phyloP scores from a whole-genome alignment of 2,888 invertebrate species.

The Andrena minutula region DNA sequence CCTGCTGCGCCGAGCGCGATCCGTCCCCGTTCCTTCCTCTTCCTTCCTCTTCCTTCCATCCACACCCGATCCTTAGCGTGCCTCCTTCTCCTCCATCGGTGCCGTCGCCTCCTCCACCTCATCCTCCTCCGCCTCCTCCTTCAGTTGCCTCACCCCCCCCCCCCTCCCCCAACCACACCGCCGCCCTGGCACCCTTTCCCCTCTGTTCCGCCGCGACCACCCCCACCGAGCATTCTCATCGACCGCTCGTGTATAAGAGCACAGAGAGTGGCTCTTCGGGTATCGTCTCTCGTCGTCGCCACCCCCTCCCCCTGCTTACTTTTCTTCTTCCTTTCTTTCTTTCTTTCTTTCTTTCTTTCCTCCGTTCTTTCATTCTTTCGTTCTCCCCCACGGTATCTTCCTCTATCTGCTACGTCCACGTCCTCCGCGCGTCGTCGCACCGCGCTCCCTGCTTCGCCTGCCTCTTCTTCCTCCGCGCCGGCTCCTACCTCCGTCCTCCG shows the following conservation, averaged over 20 bases:
- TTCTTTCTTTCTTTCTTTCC: conserved; percentile 58
- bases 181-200: conserved; percentile 49
- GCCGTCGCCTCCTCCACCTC: conserved; percentile 35
- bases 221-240: conserved; percentile 74
- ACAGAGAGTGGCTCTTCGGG: conserved; percentile 63
- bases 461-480: conserved; percentile 18
- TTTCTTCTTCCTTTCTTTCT: conserved; percentile 54
- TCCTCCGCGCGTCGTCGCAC: conserved; percentile 6
- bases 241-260: conserved; percentile 72
- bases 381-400: conserved; percentile 8
- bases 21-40: conserved; percentile 25
- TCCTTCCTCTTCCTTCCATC: conserved; percentile 64
- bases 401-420: conserved; percentile 30
- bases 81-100: conserved; percentile 51
- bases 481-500: conserved; percentile 3
- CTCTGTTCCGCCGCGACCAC: conserved; percentile 61
- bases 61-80: conserved; percentile 45
- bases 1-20: conserved; percentile 26
- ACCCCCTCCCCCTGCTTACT: conserved; percentile 33
- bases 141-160: conserved; percentile 22
- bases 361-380: conserved; percentile 42
- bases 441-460: conserved; percentile 17
- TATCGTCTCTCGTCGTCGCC: conserved; percentile 53
- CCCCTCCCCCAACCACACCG: conserved; percentile 27
- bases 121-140: conserved; percentile 45